Evolutionary conservation across 1,140 invertebrate genomes (phyloP).

Genomic region (Phenacoccus solenopsis): DNA sequence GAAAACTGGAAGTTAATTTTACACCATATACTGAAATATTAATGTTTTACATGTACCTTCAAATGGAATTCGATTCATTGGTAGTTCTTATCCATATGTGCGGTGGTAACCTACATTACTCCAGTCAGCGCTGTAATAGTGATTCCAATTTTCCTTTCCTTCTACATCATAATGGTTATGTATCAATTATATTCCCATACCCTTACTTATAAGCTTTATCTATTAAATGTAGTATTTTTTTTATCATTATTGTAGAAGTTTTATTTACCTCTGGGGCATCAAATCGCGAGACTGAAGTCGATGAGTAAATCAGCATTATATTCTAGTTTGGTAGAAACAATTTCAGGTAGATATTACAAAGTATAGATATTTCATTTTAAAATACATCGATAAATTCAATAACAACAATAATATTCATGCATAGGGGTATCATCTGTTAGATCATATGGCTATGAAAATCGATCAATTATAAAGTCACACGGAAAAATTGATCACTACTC

Average conservation of each 20-base stretch:
- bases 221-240: too few relatives aligned
- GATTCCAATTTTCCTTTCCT: constrained; percentile 68
- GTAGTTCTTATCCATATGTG: constrained; percentile 70
- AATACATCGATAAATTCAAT: constrained; percentile 53
- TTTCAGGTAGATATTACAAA: too few relatives aligned
- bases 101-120: constrained; percentile 82
- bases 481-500: constrained; percentile 64
- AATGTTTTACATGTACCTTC: too few relatives aligned
- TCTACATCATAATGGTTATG: too few relatives aligned
- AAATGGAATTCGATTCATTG: too few relatives aligned
- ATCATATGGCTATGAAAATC: background rate
- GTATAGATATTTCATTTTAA: too few relatives aligned
- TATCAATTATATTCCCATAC: too few relatives aligned
- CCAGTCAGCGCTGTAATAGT: constrained; percentile 73
- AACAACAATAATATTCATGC: too few relatives aligned
- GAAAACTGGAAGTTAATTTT: too few relatives aligned
- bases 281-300: constrained; percentile 89
- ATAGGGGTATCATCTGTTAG: background rate
- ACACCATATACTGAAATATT: too few relatives aligned
- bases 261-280: constrained; percentile 85
- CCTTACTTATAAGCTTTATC: too few relatives aligned
- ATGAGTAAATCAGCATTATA: constrained; percentile 95
- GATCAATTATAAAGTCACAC: background rate
- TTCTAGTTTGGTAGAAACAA: constrained; percentile 92
- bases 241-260: too few relatives aligned